Evolutionary conservation across 2,888 invertebrate genomes (phyloP).

Genomic region (Acronicta alni): DNA sequence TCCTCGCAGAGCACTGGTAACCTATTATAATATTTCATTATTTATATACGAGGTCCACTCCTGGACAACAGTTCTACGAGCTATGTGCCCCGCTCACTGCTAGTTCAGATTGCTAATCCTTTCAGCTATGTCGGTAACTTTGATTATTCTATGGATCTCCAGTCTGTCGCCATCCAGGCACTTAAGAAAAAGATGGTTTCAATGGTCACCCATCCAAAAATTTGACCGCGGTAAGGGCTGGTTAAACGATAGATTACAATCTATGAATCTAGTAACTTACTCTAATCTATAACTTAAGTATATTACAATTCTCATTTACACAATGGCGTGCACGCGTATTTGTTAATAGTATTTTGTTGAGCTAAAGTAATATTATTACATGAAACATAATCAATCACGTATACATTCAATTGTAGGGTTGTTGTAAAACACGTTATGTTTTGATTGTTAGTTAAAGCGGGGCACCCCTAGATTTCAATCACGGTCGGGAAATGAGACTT

Average conservation of each 20-base stretch:
- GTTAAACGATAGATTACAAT: constrained; percentile 33
- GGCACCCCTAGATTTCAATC: constrained; percentile 76
- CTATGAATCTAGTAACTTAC: constrained; percentile 5
- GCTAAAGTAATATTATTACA: constrained; percentile 20
- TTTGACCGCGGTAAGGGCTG: too few species aligned
- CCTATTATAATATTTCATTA: too few species aligned
- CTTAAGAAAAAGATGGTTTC: too few species aligned
- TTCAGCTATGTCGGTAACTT: too few species aligned
- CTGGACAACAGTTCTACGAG: too few species aligned
- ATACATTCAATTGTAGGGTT: constrained; percentile 58
- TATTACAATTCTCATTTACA: constrained; percentile 28
- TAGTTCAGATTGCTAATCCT: too few species aligned
- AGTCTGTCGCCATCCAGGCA: too few species aligned
- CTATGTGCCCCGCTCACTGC: too few species aligned
- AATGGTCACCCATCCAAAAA: too few species aligned
- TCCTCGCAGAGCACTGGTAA: too few species aligned
- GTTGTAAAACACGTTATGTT: constrained; percentile 54
- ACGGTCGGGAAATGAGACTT: constrained; percentile 79
- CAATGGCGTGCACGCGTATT: constrained; percentile 46
- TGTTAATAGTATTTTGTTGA: constrained; percentile 41
- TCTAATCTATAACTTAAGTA: constrained; percentile 29
- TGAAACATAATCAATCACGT: constrained; percentile 60
- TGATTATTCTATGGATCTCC: too few species aligned
- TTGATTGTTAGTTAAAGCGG: constrained; percentile 41
- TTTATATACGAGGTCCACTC: too few species aligned